A percentile compares a stretch with the other conserved stretches of the same genome.
Conservation (phyloP, 1,140 invertebrate genomes). For the Drosophila willistoni region DNA sequence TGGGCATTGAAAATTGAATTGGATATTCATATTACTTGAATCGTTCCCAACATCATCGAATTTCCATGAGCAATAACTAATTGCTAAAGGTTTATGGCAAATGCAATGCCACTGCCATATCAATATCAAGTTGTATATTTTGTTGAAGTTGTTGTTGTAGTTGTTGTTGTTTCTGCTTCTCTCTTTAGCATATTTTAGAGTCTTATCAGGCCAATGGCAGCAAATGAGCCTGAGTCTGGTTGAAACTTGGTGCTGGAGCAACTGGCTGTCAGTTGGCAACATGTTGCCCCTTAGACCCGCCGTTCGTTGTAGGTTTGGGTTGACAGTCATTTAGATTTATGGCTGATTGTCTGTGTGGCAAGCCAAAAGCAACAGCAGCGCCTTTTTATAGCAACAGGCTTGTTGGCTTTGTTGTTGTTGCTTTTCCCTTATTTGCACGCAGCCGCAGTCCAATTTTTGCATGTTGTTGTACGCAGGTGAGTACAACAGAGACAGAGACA, state of each 20-base stretch:
- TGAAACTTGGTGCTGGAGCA: background rate
- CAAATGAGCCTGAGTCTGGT: slow-evolving; percentile 59
- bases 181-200: slow-evolving; percentile 78
- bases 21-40: too few species aligned
- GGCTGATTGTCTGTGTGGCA: slow-evolving; percentile 72
- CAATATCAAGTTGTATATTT: slow-evolving; percentile 39
- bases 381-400: slow-evolving; percentile 65
- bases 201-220: slow-evolving; percentile 72
- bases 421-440: slow-evolving; percentile 58
- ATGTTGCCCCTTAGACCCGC: slow-evolving; percentile 64
- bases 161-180: slow-evolving; percentile 67
- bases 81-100: slow-evolving; percentile 70
- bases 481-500: slow-evolving; percentile 52
- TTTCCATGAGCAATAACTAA: slow-evolving; percentile 55
- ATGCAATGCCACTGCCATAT: slow-evolving; percentile 64
- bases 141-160: background rate
- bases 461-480: slow-evolving; percentile 77
- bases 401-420: slow-evolving; percentile 14
- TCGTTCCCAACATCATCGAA: slow-evolving; percentile 17
- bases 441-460: slow-evolving; percentile 59
- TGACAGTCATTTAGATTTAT: slow-evolving; percentile 82
- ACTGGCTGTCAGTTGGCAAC: slow-evolving; percentile 53
- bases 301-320: slow-evolving; percentile 70
- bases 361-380: slow-evolving; percentile 55
- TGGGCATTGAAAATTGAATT: too few species aligned